These are phyloP conservation scores for Leucoraja erinaceus DNA, from an alignment of 2,113 vertebrate genomes.

Conservation along the genomic window DNA sequence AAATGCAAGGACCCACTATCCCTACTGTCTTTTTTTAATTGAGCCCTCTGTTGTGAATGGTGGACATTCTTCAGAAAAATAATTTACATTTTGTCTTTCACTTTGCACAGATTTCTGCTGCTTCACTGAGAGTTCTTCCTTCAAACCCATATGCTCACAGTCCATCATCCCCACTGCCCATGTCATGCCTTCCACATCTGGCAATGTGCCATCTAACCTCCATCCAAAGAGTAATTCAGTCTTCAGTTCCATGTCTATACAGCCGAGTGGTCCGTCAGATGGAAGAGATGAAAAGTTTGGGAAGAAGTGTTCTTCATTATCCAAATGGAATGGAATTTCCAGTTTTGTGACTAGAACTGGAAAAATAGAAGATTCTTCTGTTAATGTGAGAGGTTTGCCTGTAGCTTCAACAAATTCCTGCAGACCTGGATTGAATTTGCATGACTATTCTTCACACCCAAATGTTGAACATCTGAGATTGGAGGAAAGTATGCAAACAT, in stretches of 20 bases:
- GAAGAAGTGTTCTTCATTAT: constrained; percentile 54
- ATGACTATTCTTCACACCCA: constrained; percentile 68
- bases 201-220: constrained; percentile 63
- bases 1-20: too few relatives aligned
- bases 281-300: constrained; percentile 51
- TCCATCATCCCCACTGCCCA: constrained; percentile 91
- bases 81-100: not conserved
- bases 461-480: constrained; percentile 59
- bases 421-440: constrained; percentile 64
- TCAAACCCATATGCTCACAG: constrained; percentile 88
- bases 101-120: constrained; percentile 68
- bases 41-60: not conserved
- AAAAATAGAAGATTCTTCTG: constrained; percentile 42
- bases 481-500: constrained; percentile 67
- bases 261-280: constrained; percentile 44
- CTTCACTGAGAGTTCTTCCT: constrained; percentile 74
- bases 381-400: constrained; percentile 43
- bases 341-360: constrained; percentile 55
- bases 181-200: constrained; percentile 91
- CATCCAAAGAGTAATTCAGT: constrained; percentile 52
- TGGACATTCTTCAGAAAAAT: not conserved
- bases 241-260: constrained; percentile 39
- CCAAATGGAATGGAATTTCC: constrained; percentile 57
- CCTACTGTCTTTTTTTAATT: not conserved
- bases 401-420: constrained; percentile 64